These are phyloP conservation scores for Sebastes schlegelii DNA, from an alignment of 2,113 vertebrate genomes.

Conservation along the genomic window DNA sequence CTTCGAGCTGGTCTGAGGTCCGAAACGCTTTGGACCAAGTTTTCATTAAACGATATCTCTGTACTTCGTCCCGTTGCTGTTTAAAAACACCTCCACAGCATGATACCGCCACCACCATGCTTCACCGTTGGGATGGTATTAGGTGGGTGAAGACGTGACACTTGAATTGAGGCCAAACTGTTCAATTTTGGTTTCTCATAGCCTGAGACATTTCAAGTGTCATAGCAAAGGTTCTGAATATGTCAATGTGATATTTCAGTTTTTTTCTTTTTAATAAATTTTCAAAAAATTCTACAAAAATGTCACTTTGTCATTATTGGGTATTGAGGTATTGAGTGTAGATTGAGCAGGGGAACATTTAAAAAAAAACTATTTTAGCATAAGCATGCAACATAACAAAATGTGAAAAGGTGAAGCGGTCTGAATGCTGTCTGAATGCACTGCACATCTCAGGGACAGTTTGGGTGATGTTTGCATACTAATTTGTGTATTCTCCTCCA, in stretches of 20 bases:
- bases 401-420: background rate
- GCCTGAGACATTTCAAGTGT: background rate
- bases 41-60: too few relatives aligned
- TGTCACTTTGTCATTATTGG: background rate
- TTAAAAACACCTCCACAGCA: too few relatives aligned
- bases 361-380: background rate
- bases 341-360: background rate
- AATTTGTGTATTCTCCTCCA: conserved; percentile 56
- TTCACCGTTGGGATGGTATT: too few relatives aligned
- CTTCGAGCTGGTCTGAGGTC: too few relatives aligned
- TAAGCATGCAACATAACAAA: background rate
- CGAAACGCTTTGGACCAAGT: too few relatives aligned
- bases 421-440: background rate
- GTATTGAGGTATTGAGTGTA: background rate
- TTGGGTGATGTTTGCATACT: conserved; percentile 49
- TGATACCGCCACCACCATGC: too few relatives aligned
- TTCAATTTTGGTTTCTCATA: too few relatives aligned
- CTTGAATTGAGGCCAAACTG: too few relatives aligned
- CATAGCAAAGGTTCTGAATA: background rate
- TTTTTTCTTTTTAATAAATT: background rate
- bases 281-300: background rate
- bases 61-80: too few relatives aligned
- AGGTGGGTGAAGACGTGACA: too few relatives aligned
- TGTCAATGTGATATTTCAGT: background rate
- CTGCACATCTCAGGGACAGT: background rate